Conservation (phyloP, 2,113 vertebrate genomes). For the Girardinichthys multiradiatus region DNA sequence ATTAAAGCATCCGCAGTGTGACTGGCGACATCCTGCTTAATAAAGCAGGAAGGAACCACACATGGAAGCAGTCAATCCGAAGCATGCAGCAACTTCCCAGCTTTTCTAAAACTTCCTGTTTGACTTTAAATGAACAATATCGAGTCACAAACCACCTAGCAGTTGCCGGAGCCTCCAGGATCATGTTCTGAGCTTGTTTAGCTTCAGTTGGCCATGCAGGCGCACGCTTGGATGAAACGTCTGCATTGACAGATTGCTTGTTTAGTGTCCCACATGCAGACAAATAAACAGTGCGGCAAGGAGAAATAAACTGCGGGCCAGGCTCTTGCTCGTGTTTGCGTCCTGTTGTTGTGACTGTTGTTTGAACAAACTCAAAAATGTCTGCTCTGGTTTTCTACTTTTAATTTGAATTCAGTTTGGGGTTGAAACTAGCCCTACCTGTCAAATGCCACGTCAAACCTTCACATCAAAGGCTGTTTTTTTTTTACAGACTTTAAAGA, state of each 20-base stretch:
- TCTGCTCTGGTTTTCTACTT: constrained; percentile 36
- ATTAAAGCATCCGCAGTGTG: not conserved
- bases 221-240: constrained; percentile 51
- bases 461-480: constrained; percentile 11
- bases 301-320: constrained; percentile 50
- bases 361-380: constrained; percentile 40
- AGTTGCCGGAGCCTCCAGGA: constrained; percentile 17
- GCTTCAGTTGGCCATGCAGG: constrained; percentile 36
- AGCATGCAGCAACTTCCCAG: constrained; percentile 21
- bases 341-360: constrained; percentile 58
- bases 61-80: constrained; percentile 18
- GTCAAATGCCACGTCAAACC: constrained; percentile 27
- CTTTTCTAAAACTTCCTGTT: constrained; percentile 26
- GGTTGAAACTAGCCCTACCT: constrained; percentile 28
- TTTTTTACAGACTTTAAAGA: not conserved
- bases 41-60: constrained; percentile 11
- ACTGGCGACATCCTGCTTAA: not conserved
- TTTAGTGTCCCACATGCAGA: constrained; percentile 55
- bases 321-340: constrained; percentile 12
- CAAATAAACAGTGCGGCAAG: constrained; percentile 65
- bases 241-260: constrained; percentile 55
- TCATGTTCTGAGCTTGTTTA: constrained; percentile 64
- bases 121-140: constrained; percentile 52
- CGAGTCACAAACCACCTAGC: constrained; percentile 42
- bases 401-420: constrained; percentile 33